Percentiles rank a stretch among this genome's conserved stretches.
phyloP scores from a whole-genome alignment of 2,888 invertebrate species.

The Yponomeuta malinellus region DNA sequence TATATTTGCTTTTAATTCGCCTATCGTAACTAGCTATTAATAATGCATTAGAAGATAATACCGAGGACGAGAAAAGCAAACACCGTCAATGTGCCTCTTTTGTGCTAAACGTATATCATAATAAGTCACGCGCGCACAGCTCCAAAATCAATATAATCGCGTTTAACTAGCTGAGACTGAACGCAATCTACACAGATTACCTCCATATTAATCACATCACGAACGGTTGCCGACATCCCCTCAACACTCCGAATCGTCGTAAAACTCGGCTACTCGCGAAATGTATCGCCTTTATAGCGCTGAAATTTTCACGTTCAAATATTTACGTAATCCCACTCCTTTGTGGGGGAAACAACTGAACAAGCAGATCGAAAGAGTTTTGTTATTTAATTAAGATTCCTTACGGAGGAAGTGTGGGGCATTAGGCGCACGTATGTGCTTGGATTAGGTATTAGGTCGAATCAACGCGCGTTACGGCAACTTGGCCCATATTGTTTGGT shows the following conservation, averaged over 20 bases:
- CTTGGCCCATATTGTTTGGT: slow-evolving; percentile 42
- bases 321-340: slow-evolving; percentile 30
- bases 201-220: slow-evolving; percentile 35
- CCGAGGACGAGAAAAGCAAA: slow-evolving; percentile 1
- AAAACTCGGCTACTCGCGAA: slow-evolving; percentile 24
- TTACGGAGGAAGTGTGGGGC: slow-evolving; percentile 34
- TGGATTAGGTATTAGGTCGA: slow-evolving; percentile 47
- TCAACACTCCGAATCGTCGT: neutral
- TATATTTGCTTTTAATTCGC: slow-evolving; percentile 5
- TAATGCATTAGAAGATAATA: slow-evolving; percentile 5
- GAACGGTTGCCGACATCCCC: slow-evolving; percentile 31
- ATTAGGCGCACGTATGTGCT: slow-evolving; percentile 44
- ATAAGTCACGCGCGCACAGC: slow-evolving; percentile 31
- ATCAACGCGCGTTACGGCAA: slow-evolving; percentile 13
- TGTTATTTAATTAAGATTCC: slow-evolving; percentile 66
- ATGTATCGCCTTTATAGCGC: slow-evolving; percentile 18
- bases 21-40: neutral
- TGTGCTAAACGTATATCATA: slow-evolving; percentile 41
- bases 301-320: slow-evolving; percentile 12
- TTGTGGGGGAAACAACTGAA: slow-evolving; percentile 22
- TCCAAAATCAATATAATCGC: slow-evolving; percentile 50
- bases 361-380: slow-evolving; percentile 26
- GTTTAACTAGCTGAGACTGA: slow-evolving; percentile 40
- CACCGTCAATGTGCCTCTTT: slow-evolving; percentile 28
- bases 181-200: slow-evolving; percentile 42